Conservation (phyloP, 1,140 invertebrate species). For the Drosophila pandora region DNA sequence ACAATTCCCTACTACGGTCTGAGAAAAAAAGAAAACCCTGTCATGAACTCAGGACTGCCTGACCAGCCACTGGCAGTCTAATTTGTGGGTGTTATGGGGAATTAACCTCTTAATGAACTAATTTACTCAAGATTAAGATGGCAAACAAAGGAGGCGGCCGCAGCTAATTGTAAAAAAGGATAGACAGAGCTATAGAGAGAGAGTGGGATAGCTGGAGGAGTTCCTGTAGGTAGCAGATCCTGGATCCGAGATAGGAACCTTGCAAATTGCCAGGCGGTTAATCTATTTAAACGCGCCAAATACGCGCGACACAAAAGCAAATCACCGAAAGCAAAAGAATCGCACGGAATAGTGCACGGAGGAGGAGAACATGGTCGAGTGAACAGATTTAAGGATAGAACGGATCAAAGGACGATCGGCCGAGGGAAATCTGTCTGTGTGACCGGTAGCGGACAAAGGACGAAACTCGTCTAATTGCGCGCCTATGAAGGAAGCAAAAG, state of each 20-base stretch:
- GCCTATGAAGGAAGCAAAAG: conserved; percentile 54
- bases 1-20: conserved; percentile 20
- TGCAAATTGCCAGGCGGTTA: conserved; percentile 82
- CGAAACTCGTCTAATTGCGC: conserved; percentile 80
- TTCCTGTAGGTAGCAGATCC: conserved; percentile 29
- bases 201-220: background rate
- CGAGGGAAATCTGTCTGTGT: conserved; percentile 62
- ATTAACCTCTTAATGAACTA: conserved; percentile 84
- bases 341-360: background rate
- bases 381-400: conserved; percentile 81
- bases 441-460: conserved; percentile 55
- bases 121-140: conserved; percentile 82
- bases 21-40: conserved; percentile 6
- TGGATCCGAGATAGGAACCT: conserved; percentile 61
- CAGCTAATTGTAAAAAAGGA: conserved; percentile 68
- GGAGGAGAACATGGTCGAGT: conserved; percentile 62
- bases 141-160: conserved; percentile 75
- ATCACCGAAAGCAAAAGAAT: conserved; percentile 17
- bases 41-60: conserved; percentile 21
- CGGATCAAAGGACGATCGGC: conserved; percentile 62
- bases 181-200: conserved; percentile 14
- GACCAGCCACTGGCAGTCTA: conserved; percentile 36
- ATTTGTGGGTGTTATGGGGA: conserved; percentile 83
- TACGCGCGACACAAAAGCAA: conserved; percentile 73
- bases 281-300: conserved; percentile 83